Conservation (phyloP, 2,888 invertebrate genomes). For the Acanthopleura granulata region DNA sequence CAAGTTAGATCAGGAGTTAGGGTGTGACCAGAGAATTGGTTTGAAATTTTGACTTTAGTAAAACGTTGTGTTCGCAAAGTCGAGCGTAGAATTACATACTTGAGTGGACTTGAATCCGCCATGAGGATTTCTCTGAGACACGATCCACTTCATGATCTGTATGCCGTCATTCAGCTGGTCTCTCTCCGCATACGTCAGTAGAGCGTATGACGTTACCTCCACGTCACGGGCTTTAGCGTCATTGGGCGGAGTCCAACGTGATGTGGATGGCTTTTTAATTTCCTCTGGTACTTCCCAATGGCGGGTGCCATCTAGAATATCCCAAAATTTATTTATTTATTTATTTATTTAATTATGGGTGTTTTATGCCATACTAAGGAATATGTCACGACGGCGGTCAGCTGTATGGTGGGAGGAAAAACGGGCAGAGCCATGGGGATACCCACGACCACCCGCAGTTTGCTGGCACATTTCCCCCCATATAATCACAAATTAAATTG, state of each 20-base stretch:
- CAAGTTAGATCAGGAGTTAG: too few species aligned
- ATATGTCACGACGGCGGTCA: too few species aligned
- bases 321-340: not conserved
- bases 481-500: too few species aligned
- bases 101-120: constrained; percentile 69
- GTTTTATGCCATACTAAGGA: too few species aligned
- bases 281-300: constrained; percentile 54
- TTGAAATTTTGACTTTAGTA: too few species aligned
- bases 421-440: too few species aligned
- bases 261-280: constrained; percentile 32
- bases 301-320: constrained; percentile 46
- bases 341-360: too few species aligned
- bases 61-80: too few species aligned
- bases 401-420: too few species aligned
- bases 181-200: constrained; percentile 55
- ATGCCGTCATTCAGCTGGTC: constrained; percentile 48
- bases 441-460: too few species aligned
- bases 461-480: too few species aligned
- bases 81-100: constrained; percentile 38
- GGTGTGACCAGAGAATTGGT: too few species aligned
- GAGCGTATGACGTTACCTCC: constrained; percentile 67
- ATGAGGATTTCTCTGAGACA: constrained; percentile 59
- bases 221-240: constrained; percentile 65
- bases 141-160: constrained; percentile 66
- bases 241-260: constrained; percentile 47